Conservation (phyloP, 2,797 vertebrate genomes). For the Eupleurogrammus muticus region DNA sequence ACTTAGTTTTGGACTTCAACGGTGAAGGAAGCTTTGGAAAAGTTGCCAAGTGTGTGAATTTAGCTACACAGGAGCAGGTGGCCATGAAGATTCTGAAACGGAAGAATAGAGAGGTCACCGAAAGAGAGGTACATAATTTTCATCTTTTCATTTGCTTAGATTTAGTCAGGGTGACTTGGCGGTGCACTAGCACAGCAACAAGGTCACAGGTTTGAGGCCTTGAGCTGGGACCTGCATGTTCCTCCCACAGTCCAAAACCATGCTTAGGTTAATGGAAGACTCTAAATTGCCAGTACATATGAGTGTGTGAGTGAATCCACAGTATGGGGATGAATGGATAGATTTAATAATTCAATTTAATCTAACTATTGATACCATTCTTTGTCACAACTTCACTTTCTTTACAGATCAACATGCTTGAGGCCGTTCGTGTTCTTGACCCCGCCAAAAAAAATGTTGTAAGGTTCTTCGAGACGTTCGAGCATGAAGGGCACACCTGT, state of each 20-base stretch:
- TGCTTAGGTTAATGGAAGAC: no score
- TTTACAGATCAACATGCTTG: background rate
- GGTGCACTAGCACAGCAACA: no score
- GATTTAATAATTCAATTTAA: no score
- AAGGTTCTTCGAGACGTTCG: background rate
- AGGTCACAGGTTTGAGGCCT: no score
- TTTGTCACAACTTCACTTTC: background rate
- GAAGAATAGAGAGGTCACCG: accelerated
- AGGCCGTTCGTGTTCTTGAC: background rate
- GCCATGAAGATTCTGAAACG: background rate
- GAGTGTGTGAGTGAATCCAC: no score
- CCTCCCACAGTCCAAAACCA: no score
- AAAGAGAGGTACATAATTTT: slow-evolving; percentile 1
- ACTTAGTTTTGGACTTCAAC: background rate
- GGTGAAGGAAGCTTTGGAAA: background rate
- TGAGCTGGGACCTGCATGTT: no score
- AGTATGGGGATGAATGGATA: no score
- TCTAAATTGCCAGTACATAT: no score
- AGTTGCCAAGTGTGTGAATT: background rate
- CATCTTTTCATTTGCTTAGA: background rate
- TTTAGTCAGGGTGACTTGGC: no score
- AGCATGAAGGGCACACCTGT: background rate
- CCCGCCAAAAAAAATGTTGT: background rate
- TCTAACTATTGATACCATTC: background rate
- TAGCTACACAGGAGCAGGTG: background rate